phyloP scores from a whole-genome alignment of 2,113 vertebrate genomes.

The Gallinago jamesoni region DNA sequence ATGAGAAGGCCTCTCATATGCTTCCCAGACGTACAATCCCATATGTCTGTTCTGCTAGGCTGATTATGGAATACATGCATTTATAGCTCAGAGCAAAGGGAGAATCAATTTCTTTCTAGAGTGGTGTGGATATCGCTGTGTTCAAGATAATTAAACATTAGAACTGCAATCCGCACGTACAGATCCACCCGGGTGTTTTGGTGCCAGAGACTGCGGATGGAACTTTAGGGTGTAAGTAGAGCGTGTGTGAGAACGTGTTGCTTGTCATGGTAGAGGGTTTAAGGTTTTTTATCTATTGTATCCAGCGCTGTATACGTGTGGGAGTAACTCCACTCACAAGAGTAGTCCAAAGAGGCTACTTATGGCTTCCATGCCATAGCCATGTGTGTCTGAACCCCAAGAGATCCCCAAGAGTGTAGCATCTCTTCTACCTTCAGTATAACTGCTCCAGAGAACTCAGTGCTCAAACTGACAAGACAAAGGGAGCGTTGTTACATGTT shows the following conservation, averaged over 20 bases:
- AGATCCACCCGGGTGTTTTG: not conserved
- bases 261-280: not conserved
- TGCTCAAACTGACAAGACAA: not conserved
- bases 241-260: not conserved
- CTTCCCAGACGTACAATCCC: slow-evolving; percentile 52
- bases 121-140: not conserved
- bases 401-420: not conserved
- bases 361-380: not conserved
- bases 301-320: not conserved
- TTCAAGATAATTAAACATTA: not conserved
- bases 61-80: not conserved
- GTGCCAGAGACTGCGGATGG: not conserved
- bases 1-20: slow-evolving; percentile 13
- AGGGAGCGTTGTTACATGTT: not conserved
- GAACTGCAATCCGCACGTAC: not conserved
- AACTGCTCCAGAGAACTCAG: not conserved
- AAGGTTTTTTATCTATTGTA: not conserved
- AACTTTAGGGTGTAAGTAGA: not conserved
- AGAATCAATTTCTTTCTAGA: not conserved
- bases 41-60: not conserved
- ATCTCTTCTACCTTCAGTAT: not conserved
- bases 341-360: not conserved
- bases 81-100: slow-evolving; percentile 13
- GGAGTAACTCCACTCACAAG: not conserved
- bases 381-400: not conserved